Conservation (phyloP, 2,797 vertebrate genomes). For the Eptatretus atami region DNA sequence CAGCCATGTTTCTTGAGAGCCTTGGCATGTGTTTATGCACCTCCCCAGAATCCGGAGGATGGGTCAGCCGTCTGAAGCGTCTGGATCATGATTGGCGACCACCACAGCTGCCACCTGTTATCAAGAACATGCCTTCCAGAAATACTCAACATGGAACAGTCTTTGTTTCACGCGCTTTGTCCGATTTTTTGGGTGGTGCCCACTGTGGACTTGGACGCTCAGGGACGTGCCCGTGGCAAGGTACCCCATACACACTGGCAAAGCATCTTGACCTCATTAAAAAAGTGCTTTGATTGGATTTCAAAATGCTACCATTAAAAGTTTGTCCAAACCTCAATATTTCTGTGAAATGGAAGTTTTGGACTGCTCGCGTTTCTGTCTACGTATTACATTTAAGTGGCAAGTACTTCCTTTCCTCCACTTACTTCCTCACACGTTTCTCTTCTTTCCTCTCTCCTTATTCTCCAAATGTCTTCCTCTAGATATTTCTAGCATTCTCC, state of each 20-base stretch:
- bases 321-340: too few relatives aligned
- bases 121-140: slow-evolving; percentile 99
- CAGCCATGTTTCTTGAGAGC: too few relatives aligned
- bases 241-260: slow-evolving; percentile 14
- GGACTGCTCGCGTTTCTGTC: too few relatives aligned
- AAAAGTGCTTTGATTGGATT: slow-evolving; percentile 3
- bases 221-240: slow-evolving; percentile 80
- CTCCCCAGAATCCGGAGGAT: slow-evolving; percentile 54
- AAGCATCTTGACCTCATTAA: too few relatives aligned
- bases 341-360: too few relatives aligned
- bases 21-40: neutral
- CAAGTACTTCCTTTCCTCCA: too few relatives aligned
- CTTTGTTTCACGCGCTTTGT: slow-evolving; percentile 89
- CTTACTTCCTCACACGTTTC: too few relatives aligned
- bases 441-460: too few relatives aligned
- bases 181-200: slow-evolving; percentile 60
- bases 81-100: slow-evolving; percentile 99
- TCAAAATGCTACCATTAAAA: too few relatives aligned
- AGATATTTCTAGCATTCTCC: too few relatives aligned
- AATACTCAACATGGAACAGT: slow-evolving; percentile 98
- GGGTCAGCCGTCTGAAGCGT: slow-evolving; percentile 79
- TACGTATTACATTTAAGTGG: too few relatives aligned
- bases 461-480: too few relatives aligned
- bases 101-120: slow-evolving; percentile 92
- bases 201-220: slow-evolving; percentile 83